Evolutionary conservation across 2,888 invertebrate genomes (phyloP).

Genomic region (Trimorus sp.): DNA sequence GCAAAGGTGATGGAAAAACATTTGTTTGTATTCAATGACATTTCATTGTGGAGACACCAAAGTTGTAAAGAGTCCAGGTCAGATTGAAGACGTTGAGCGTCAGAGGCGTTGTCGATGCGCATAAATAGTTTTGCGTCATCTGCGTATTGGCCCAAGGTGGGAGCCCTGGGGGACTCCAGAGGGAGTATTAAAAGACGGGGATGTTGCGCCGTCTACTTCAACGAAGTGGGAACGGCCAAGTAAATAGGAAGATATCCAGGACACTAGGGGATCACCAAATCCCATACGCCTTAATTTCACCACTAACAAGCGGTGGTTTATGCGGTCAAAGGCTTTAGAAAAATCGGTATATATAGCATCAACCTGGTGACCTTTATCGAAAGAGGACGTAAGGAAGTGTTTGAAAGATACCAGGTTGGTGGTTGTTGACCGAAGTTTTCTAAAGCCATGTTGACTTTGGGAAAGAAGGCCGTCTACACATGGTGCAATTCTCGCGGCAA

Average conservation of each 20-base stretch:
- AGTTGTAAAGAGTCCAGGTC: too few species aligned
- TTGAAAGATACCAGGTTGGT: not conserved
- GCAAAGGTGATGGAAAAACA: not conserved
- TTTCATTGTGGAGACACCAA: too few species aligned
- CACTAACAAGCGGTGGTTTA: not conserved
- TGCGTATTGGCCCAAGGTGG: not conserved
- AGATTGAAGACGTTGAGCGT: too few species aligned
- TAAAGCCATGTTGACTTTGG: not conserved
- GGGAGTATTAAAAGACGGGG: not conserved
- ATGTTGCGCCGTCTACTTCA: too few species aligned
- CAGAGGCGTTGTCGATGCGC: not conserved
- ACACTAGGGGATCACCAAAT: not conserved
- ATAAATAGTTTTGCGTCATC: not conserved
- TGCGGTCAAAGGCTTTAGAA: conserved; percentile 18
- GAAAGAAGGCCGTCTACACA: not conserved
- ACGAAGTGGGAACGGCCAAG: not conserved
- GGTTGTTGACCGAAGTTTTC: not conserved
- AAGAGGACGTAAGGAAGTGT: not conserved
- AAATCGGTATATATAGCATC: conserved; percentile 17
- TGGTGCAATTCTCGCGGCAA: not conserved
- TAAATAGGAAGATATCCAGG: not conserved
- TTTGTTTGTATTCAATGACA: not conserved
- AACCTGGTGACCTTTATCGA: not conserved
- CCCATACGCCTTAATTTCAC: not conserved
- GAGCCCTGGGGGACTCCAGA: not conserved